A percentile compares a stretch with the other conserved stretches of the same genome.
Evolutionary conservation across 2,797 vertebrate species (phyloP).

Genomic region (Lithobates pipiens): DNA sequence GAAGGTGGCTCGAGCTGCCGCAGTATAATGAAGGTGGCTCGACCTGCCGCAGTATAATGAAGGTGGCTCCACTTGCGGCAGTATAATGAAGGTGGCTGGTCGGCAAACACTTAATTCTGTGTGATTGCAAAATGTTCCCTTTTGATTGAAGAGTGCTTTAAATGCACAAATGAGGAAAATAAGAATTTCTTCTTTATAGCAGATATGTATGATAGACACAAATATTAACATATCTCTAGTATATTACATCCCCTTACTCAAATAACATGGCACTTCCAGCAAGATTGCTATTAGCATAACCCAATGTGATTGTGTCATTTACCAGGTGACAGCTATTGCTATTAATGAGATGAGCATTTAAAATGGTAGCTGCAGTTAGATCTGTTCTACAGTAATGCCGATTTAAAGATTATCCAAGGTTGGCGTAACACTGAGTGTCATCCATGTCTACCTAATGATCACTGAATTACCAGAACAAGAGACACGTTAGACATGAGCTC

Average conservation of each 20-base stretch:
- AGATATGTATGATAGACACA: background rate
- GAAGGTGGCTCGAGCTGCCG: too few species aligned
- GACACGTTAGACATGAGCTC: background rate
- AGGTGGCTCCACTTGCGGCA: too few species aligned
- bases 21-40: too few species aligned
- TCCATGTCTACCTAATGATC: background rate
- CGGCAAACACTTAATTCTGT: too few species aligned
- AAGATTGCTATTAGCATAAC: conserved; percentile 26
- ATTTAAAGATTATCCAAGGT: background rate
- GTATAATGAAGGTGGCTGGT: too few species aligned
- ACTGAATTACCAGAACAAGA: background rate
- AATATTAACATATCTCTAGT: background rate
- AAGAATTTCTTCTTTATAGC: too few species aligned
- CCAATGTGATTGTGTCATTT: conserved; percentile 16
- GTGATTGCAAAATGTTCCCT: too few species aligned
- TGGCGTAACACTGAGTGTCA: conserved; percentile 1
- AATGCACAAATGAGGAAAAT: too few species aligned
- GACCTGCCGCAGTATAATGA: too few species aligned
- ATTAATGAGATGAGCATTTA: conserved; percentile 18
- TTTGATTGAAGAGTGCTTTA: too few species aligned
- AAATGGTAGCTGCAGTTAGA: conserved; percentile 2
- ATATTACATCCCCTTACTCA: background rate
- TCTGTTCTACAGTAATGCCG: background rate
- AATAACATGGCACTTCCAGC: background rate
- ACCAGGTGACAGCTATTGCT: conserved; percentile 30